Base-by-base conservation (phyloP, 2,888 invertebrate genomes). In the Eretmocerus hayati region DNA sequence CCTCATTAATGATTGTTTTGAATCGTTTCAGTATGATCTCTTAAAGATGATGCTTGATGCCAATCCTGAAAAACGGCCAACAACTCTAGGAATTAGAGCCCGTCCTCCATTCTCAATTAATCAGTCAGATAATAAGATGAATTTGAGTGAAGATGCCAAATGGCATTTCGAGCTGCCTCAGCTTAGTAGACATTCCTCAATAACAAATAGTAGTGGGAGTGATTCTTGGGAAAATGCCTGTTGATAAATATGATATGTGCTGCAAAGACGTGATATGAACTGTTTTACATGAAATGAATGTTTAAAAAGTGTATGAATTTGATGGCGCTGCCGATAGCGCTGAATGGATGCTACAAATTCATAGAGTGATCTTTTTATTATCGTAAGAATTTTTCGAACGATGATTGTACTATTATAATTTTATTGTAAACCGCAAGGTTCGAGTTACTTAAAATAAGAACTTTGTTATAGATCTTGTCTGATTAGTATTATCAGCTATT, bases 41-140 rank as follows among this genome's bases (percentile, higher is more conserved):
- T 74, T 94, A 9, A 79, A 80, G 56, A 72, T 82, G 66, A 90
- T 94, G 88, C 72, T 94, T 35, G 85, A 87, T 53, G 72, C 77
- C 4, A 76, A 82, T 50, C 90, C 93, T 0, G 73, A 76, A 4
- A 74, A 77, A 51, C 77, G 94, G 2, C 90, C 92, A 15, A 84
- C 85, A 2, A 87, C 89, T 0, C 76, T 78, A 54, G 86, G 85
- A 22, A 81, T 90, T 19, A 74, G 79, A 33, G 78, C 81, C 0
- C 74, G 78, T 6, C 79, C 81, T 0, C 84, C 85, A 0, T 73
- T 83, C 1, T 53, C 56, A 15, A 62, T 59, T 46, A 57, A 57
- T 30, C 56, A 60, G 45, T 50, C 42, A 21, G 43, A 32, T n/a
- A 54, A 56, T 37, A 74, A 70, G 58, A 69, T 75, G n/a, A 60